Conservation (phyloP, 2,888 invertebrate species). For the Chrysolina americana region DNA sequence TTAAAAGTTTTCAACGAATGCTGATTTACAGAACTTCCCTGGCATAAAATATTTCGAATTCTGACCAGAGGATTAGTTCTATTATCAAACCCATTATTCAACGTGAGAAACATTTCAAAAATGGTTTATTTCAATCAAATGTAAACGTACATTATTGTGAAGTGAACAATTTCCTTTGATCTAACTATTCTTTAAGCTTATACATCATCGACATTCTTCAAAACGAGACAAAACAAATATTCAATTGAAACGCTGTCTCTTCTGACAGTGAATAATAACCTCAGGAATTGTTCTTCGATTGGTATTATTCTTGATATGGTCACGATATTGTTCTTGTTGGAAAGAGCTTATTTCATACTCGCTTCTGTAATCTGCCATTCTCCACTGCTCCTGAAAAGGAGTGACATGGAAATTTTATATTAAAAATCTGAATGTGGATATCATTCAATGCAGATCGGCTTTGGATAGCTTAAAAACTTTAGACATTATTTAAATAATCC, state of each 20-base stretch:
- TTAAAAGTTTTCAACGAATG: too few relatives aligned
- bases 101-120: neutral
- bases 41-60: too few relatives aligned
- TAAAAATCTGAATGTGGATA: too few relatives aligned
- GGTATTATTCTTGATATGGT: slow-evolving; percentile 23
- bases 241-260: slow-evolving; percentile 28
- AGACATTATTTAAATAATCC: too few relatives aligned
- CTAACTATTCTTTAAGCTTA: neutral
- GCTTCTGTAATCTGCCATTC: slow-evolving; percentile 34
- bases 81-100: too few relatives aligned
- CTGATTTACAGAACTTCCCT: too few relatives aligned
- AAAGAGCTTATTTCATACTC: slow-evolving; percentile 29
- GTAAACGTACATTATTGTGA: neutral
- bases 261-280: slow-evolving; percentile 36
- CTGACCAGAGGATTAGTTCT: too few relatives aligned
- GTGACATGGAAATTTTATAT: neutral
- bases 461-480: too few relatives aligned
- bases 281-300: slow-evolving; percentile 28
- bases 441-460: too few relatives aligned
- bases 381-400: slow-evolving; percentile 37
- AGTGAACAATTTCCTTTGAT: neutral
- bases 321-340: slow-evolving; percentile 27
- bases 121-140: neutral
- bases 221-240: neutral
- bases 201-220: neutral